These are phyloP conservation scores for Tiliqua scincoides DNA, from an alignment of 2,113 vertebrate genomes.

Conservation along the genomic window DNA sequence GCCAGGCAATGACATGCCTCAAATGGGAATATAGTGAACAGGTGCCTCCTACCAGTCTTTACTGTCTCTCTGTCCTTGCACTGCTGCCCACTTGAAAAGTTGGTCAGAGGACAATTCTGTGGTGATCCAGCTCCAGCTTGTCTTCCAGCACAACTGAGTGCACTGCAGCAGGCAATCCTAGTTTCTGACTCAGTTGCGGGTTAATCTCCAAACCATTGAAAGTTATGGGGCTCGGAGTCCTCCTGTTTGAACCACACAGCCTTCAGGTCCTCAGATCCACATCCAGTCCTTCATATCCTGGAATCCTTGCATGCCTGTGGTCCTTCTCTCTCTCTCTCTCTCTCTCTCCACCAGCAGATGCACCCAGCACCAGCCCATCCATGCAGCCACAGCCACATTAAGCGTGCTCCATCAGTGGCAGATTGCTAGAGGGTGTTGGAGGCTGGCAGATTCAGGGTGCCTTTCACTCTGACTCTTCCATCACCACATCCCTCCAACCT, in stretches of 20 bases:
- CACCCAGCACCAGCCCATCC: too few species aligned
- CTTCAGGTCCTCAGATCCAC: background rate
- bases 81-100: background rate
- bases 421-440: too few species aligned
- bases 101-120: constrained; percentile 11
- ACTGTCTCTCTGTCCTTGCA: background rate
- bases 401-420: too few species aligned
- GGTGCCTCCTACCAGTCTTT: background rate
- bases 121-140: background rate
- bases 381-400: too few species aligned
- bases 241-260: background rate
- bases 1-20: background rate
- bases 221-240: background rate
- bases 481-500: too few species aligned
- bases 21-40: background rate
- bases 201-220: background rate
- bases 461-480: too few species aligned
- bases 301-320: background rate
- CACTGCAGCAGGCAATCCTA: background rate
- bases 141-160: background rate
- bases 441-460: too few species aligned
- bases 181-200: background rate
- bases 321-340: background rate
- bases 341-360: background rate
- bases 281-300: background rate